Evolutionary conservation across 1,140 invertebrate species (phyloP).

Genomic region (Mactra quadrangularis): DNA sequence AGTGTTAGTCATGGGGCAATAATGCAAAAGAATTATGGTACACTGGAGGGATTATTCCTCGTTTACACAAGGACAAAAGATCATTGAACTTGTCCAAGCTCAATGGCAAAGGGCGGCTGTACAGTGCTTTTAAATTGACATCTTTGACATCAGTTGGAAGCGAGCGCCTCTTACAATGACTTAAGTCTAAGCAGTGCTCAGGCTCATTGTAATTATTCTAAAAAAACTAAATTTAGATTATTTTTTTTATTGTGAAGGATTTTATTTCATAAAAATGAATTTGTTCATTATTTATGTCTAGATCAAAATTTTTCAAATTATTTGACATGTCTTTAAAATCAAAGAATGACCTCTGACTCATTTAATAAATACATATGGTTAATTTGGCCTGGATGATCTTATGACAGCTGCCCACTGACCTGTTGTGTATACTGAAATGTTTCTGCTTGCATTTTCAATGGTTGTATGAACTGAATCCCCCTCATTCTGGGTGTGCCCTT

Average conservation of each 20-base stretch:
- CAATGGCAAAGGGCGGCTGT: neutral
- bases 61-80: slow-evolving; percentile 10
- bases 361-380: slow-evolving; percentile 3
- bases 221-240: neutral
- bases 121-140: neutral
- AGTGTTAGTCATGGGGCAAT: neutral
- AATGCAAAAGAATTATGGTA: neutral
- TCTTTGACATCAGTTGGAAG: neutral
- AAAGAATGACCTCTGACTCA: neutral
- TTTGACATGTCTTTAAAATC: slow-evolving; percentile 9
- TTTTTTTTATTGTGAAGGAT: neutral
- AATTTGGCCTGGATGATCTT: slow-evolving; percentile 7
- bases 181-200: neutral
- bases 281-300: neutral
- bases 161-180: neutral
- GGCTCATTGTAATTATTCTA: slow-evolving; percentile 23
- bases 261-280: slow-evolving; percentile 1
- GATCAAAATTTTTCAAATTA: slow-evolving; percentile 1
- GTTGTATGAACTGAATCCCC: slow-evolving; percentile 21
- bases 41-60: neutral
- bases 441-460: slow-evolving; percentile 19
- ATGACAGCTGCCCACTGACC: slow-evolving; percentile 31
- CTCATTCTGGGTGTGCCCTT: slow-evolving; percentile 47
- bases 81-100: slow-evolving; percentile 17
- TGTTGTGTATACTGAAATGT: slow-evolving; percentile 5